These are phyloP conservation scores for Hypercompe scribonia DNA, from an alignment of 2,888 invertebrate genomes.

Conservation along the genomic window DNA sequence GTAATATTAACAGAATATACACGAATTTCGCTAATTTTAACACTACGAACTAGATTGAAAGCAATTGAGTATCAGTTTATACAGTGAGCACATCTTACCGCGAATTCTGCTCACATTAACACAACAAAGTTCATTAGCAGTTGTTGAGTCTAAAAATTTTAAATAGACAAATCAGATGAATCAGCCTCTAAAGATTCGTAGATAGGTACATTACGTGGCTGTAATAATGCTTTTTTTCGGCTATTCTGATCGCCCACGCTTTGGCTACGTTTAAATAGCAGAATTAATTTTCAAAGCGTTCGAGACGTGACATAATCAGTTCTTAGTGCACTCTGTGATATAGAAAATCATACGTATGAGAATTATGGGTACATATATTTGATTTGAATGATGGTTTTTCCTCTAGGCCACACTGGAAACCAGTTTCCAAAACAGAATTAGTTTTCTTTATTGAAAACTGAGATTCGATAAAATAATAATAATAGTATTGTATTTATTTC, in stretches of 20 bases:
- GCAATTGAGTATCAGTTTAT: not conserved
- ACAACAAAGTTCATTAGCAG: not conserved
- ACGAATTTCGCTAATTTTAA: not conserved
- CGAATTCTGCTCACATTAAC: not conserved
- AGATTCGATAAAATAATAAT: no score
- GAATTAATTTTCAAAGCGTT: not conserved
- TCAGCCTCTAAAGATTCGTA: not conserved
- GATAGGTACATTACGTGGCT: not conserved
- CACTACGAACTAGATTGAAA: not conserved
- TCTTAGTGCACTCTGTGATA: no score
- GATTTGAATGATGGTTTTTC: no score
- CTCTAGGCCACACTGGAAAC: no score
- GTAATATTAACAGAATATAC: not conserved
- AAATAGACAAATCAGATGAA: not conserved
- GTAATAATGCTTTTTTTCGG: not conserved
- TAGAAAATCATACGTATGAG: no score
- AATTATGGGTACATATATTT: no score
- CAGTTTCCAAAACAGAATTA: no score
- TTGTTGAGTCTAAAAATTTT: not conserved
- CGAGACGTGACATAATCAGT: not conserved
- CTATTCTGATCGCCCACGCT: not conserved
- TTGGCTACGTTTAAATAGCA: not conserved
- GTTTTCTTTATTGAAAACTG: no score
- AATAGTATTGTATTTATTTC: no score
- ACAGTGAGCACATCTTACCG: not conserved